Evolutionary conservation across 2,113 vertebrate species (phyloP).

Genomic region (Corvus hawaiiensis): DNA sequence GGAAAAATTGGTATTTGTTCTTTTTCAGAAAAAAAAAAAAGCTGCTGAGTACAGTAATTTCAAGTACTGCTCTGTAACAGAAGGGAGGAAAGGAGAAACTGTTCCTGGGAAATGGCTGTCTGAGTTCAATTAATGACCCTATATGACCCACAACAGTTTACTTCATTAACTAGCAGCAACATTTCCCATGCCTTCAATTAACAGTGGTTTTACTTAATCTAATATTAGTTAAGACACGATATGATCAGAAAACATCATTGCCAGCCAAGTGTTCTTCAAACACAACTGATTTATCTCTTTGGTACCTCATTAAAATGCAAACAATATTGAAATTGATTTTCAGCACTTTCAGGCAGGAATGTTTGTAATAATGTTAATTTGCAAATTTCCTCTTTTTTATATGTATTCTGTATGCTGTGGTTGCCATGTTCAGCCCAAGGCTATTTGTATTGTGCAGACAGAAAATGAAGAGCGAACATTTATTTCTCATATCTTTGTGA

Average conservation of each 20-base stretch:
- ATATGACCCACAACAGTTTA: slow-evolving; percentile 36
- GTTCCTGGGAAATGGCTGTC: not conserved
- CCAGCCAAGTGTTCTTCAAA: slow-evolving; percentile 61
- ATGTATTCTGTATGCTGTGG: slow-evolving; percentile 45
- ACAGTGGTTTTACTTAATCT: slow-evolving; percentile 62
- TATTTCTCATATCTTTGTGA: slow-evolving; percentile 80
- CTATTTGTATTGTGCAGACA: slow-evolving; percentile 81
- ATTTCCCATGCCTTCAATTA: slow-evolving; percentile 70
- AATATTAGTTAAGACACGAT: slow-evolving; percentile 58
- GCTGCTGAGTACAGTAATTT: not conserved
- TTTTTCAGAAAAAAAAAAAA: not conserved
- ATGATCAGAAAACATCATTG: slow-evolving; percentile 66
- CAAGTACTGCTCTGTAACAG: not conserved
- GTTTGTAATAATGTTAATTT: slow-evolving; percentile 81
- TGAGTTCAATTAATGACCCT: slow-evolving; percentile 11
- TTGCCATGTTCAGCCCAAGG: slow-evolving; percentile 70
- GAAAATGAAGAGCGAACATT: slow-evolving; percentile 80
- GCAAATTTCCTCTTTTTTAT: slow-evolving; percentile 53
- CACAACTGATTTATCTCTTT: slow-evolving; percentile 70
- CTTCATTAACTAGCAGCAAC: slow-evolving; percentile 62
- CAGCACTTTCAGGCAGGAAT: slow-evolving; percentile 72
- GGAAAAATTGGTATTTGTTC: not conserved
- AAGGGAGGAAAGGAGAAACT: not conserved
- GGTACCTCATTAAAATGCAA: slow-evolving; percentile 79
- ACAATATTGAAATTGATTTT: slow-evolving; percentile 78